Evolutionary conservation across 2,888 invertebrate species (phyloP), one percentile per base, ranked within the genome.

Genomic region (Drosophila percnosoma): DNA sequence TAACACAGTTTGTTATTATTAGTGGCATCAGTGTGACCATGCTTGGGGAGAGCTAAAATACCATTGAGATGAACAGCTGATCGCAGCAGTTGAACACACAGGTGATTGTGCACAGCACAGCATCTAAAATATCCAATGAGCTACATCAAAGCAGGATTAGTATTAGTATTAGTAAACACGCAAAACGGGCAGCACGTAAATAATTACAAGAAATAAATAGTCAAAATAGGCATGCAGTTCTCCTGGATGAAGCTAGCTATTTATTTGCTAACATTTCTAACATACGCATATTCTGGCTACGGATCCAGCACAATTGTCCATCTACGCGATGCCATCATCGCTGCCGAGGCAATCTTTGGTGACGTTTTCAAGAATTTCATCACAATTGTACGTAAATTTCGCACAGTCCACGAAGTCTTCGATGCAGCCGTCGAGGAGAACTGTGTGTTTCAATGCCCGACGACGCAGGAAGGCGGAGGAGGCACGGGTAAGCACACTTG

Each of bases 381-480:
- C 69, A 95, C 95, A 27, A 95, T 97, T 10, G 96, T 95, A 11
- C 95, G 95, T 86, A 96, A 95, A 90, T 96, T 97, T 83, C 95
- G 95, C 85, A 95, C 95, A 18, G 94, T 97, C 58, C 96, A 97
- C 87, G 97, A 97, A 83, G 95, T 97, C 7, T 96, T 97, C 85
- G 96, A 97, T 93, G 96, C 97, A 4, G 97, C 97, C 21, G 96
- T 97, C 2, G 97, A 97, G 86, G 97, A 98, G 92, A 95, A 96
- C 67, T 98, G 97, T 86, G 92, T 96, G 68, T 97, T 95, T 92
- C 94, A 94, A 66, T 98, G 97, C 91, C 96, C 96, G 31, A 95
- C 65, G 4, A 67, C 68, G 3, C 71, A 82, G 0, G 87, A 88
- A 5, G 87, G 83, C 21, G 83, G 78, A 4, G 87, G 84, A 34